These are phyloP conservation scores for Varecia variegata DNA, from an alignment of 2,797 vertebrate genomes.

Conservation along the genomic window DNA sequence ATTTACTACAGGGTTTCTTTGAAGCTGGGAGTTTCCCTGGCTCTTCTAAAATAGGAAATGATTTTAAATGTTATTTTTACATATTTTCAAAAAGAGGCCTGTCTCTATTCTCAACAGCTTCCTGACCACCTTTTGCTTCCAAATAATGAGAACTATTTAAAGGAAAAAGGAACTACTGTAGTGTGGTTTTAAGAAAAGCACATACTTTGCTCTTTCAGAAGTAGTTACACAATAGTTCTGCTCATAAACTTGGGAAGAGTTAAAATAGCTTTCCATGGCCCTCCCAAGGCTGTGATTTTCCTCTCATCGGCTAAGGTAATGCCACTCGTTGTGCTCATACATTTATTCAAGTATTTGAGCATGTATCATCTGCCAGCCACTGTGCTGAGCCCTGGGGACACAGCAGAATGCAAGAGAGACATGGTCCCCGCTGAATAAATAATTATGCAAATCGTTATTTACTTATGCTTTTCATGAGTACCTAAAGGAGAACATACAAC, in stretches of 20 bases:
- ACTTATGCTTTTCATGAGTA: constrained; percentile 20
- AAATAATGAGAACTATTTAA: constrained; percentile 76
- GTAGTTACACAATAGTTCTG: constrained; percentile 59
- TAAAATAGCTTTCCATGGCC: constrained; percentile 64
- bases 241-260: constrained; percentile 58
- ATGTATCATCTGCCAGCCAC: neutral
- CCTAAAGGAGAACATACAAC: neutral
- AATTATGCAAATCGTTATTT: neutral
- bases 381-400: neutral
- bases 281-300: constrained; percentile 55
- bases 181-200: constrained; percentile 63
- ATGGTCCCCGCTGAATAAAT: neutral
- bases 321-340: neutral
- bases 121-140: constrained; percentile 77
- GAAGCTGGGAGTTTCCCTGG: constrained; percentile 70
- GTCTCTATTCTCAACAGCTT: constrained; percentile 76
- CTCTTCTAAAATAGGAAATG: constrained; percentile 74
- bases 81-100: constrained; percentile 73
- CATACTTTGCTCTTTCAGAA: constrained; percentile 70
- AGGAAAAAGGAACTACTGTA: constrained; percentile 70
- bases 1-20: constrained; percentile 74
- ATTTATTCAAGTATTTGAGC: constrained; percentile 30
- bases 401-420: neutral
- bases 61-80: constrained; percentile 78
- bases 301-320: constrained; percentile 61